Evolutionary conservation across 2,797 vertebrate species (phyloP).

Genomic region (Amblyopsis hoosieri): DNA sequence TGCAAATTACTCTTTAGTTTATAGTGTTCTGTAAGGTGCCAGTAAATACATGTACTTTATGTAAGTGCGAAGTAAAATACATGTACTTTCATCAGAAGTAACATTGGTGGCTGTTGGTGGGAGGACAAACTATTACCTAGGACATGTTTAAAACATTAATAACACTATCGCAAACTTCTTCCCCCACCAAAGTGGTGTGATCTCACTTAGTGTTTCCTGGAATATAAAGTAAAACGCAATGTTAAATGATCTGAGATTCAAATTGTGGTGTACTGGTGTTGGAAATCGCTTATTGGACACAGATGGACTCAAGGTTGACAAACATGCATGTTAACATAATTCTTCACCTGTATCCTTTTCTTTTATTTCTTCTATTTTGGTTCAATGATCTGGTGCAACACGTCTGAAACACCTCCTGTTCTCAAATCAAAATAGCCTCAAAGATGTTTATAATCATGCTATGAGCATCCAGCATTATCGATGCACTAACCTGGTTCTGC

Average conservation of each 20-base stretch:
- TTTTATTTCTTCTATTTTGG: no score
- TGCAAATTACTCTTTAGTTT: constrained; percentile 25
- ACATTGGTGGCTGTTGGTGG: background rate
- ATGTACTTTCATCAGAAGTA: no score
- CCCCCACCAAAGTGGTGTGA: constrained; percentile 25
- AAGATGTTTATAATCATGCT: no score
- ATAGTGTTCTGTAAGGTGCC: constrained; percentile 25
- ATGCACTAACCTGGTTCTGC: no score
- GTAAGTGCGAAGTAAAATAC: background rate
- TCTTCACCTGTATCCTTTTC: no score
- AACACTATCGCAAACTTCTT: constrained; percentile 18
- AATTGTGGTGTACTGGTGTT: background rate
- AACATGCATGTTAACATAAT: constrained; percentile 28
- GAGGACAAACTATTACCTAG: constrained; percentile 57
- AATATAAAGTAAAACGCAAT: constrained; percentile 50
- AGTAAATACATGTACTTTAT: constrained; percentile 53
- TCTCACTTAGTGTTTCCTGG: constrained; percentile 51
- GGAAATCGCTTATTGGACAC: constrained; percentile 57
- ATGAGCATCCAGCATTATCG: no score
- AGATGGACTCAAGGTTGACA: constrained; percentile 59
- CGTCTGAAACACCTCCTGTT: no score
- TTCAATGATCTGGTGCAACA: no score
- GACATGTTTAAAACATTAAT: constrained; percentile 44
- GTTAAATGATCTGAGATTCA: no score
- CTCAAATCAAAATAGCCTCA: no score